These are phyloP conservation scores for Palythoa heliodiscus DNA, from an alignment of 92 coral and sea anemone genomes.

Conservation along the genomic window DNA sequence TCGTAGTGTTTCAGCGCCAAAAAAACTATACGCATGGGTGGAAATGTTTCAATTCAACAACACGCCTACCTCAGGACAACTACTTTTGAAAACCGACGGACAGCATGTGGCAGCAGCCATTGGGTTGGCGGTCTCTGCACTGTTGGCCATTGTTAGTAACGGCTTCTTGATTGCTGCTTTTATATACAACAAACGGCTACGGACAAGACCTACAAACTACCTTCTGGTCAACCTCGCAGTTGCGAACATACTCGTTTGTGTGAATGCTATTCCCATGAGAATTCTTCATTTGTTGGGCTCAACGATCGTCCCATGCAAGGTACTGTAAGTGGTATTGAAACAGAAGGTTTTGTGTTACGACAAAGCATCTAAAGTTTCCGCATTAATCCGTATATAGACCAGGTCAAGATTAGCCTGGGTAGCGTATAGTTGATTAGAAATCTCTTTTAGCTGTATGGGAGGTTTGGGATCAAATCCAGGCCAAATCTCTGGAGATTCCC, in stretches of 20 bases:
- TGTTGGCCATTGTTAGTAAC: constrained; percentile 21
- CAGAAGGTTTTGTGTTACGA: no score
- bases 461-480: no score
- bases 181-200: constrained; percentile 12
- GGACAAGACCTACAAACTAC: constrained; percentile 27
- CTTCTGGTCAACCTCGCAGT: constrained; percentile 27
- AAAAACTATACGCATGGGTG: not conserved
- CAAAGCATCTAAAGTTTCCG: no score
- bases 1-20: no score
- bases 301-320: constrained; percentile 24
- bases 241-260: constrained; percentile 39
- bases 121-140: constrained; percentile 9
- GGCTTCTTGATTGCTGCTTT: constrained; percentile 22
- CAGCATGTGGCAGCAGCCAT: constrained; percentile 9
- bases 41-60: not conserved
- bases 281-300: constrained; percentile 20
- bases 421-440: no score
- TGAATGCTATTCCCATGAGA: constrained; percentile 29
- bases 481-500: no score
- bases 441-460: no score
- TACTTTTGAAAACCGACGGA: not conserved
- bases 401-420: no score
- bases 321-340: not conserved
- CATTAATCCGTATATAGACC: no score
- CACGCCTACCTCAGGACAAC: constrained; percentile 1